phyloP scores from a whole-genome alignment of 2,888 invertebrate genomes.

The Strigamia maritima region DNA sequence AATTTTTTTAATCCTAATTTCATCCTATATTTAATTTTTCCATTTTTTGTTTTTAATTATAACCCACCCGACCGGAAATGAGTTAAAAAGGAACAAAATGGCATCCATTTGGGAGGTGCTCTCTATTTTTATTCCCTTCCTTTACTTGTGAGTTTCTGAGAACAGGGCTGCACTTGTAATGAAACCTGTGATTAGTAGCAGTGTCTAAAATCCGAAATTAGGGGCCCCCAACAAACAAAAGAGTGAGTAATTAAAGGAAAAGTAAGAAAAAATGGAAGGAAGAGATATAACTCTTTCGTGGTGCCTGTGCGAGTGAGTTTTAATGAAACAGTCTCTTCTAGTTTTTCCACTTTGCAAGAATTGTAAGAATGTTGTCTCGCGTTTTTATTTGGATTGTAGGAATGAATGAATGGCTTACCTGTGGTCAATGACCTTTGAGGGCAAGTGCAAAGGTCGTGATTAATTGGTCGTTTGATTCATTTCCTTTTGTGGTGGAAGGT shows the following conservation, averaged over 20 bases:
- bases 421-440: background rate
- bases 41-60: no score
- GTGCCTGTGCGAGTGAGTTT: no score
- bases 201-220: background rate
- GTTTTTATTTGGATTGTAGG: background rate
- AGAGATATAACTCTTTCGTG: background rate
- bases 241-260: background rate
- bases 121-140: background rate
- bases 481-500: background rate
- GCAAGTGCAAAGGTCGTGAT: background rate
- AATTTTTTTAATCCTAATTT: no score
- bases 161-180: background rate
- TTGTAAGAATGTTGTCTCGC: background rate
- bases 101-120: background rate
- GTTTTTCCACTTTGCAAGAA: background rate
- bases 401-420: background rate
- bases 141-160: background rate
- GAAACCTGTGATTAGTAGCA: constrained; percentile 4
- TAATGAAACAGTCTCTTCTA: no score
- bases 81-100: background rate
- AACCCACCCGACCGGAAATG: background rate
- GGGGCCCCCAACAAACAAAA: background rate
- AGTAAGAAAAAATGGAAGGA: background rate
- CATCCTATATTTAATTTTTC: no score
- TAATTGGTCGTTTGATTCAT: constrained; percentile 6